Evolutionary conservation across 1,140 invertebrate species (phyloP).

Genomic region (Chlorops oryzae): DNA sequence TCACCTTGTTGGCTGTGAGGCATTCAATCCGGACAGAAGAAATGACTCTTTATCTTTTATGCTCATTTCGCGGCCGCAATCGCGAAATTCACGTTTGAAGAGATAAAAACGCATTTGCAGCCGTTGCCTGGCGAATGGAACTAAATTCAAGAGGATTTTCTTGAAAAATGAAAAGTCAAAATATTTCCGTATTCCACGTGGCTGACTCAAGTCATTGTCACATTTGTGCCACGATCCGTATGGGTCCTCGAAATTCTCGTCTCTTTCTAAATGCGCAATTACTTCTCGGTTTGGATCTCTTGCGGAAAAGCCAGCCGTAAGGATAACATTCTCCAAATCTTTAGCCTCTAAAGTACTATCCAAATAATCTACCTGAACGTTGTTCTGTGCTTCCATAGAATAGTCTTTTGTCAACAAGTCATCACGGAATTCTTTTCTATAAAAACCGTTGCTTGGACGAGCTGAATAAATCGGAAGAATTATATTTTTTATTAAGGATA

Average conservation of each 20-base stretch:
- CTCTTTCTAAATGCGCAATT: too few species aligned
- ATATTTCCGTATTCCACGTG: slow-evolving; percentile 25
- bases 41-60: slow-evolving; percentile 16
- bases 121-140: slow-evolving; percentile 23
- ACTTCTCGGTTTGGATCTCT: too few species aligned
- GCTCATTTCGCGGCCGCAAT: slow-evolving; percentile 32
- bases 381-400: too few species aligned
- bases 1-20: slow-evolving; percentile 30
- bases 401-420: too few species aligned
- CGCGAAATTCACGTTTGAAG: slow-evolving; percentile 27
- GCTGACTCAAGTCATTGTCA: slow-evolving; percentile 33
- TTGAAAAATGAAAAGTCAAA: slow-evolving; percentile 33
- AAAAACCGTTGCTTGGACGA: too few species aligned
- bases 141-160: slow-evolving; percentile 34
- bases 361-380: too few species aligned
- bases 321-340: too few species aligned
- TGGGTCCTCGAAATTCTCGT: slow-evolving; percentile 27
- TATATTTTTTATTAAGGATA: too few species aligned
- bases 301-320: not conserved
- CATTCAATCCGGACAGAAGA: slow-evolving; percentile 24
- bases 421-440: too few species aligned
- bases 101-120: slow-evolving; percentile 38
- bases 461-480: too few species aligned
- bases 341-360: too few species aligned
- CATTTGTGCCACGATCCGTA: slow-evolving; percentile 31